phyloP scores from a whole-genome alignment of 64 coral and sea anemone species.

The Pocillopora damicornis region DNA sequence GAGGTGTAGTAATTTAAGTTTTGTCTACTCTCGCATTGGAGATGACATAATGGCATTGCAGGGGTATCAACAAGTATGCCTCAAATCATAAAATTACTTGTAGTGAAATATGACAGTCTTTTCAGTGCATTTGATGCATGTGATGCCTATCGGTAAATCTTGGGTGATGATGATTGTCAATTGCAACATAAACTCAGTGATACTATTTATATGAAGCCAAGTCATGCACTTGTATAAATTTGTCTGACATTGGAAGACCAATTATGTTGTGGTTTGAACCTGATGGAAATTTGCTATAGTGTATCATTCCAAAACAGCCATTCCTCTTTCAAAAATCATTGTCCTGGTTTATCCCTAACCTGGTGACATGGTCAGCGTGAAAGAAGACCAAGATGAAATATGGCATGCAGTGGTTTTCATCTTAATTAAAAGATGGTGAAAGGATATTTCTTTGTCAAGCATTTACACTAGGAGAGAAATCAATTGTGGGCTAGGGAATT shows the following conservation, averaged over 20 bases:
- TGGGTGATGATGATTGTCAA: not conserved
- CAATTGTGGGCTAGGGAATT: constrained; percentile 23
- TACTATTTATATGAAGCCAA: constrained; percentile 18
- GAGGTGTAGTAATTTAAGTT: too few relatives aligned
- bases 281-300: constrained; percentile 30
- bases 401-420: constrained; percentile 19
- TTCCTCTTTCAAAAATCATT: constrained; percentile 1
- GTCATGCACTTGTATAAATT: constrained; percentile 14
- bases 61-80: not conserved
- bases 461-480: not conserved
- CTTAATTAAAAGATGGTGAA: constrained; percentile 11
- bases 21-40: not conserved
- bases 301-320: constrained; percentile 2
- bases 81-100: constrained; percentile 11
- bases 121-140: not conserved
- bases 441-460: constrained; percentile 18
- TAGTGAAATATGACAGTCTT: constrained; percentile 3
- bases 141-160: not conserved
- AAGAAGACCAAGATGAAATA: constrained; percentile 16
- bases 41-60: constrained; percentile 16
- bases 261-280: constrained; percentile 17
- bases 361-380: constrained; percentile 20
- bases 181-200: constrained; percentile 21
- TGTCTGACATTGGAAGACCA: constrained; percentile 9
- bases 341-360: not conserved